Evolutionary conservation across 2,797 vertebrate genomes (phyloP), one percentile per base, ranked within the genome.

Genomic region (Pangasius larnaudii): DNA sequence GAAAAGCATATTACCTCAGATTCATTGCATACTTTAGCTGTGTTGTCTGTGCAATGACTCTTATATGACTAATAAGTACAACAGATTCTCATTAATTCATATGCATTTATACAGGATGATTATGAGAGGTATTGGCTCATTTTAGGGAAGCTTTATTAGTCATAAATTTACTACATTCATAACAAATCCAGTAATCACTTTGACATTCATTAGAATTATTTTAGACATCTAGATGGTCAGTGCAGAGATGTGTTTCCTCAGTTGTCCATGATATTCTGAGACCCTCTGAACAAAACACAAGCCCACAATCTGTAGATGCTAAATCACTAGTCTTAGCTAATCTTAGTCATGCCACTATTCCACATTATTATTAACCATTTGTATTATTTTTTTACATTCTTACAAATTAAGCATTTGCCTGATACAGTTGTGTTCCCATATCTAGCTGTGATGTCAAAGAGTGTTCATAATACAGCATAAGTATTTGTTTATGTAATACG

Each of bases 1-100:
- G 72, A 39, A 56, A 92, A 91, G 84, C 75, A 71, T 90, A 85
- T 92, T 90, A 88, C 87, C 91, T 91, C 93, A 92, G 93, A 94
- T 94, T 94, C 92, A 93, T 91, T 94, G 86, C 77, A 65, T 11
- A 24, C 58, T 33, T 83, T 36, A 61, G 59, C 27, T 2, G 36
- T 16, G 74, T n/a, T 58, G 19, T 61, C 24, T 56, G 53, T 14
- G 51, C 59, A 16, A 1, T 19, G 46, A 63, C 8, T 4, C 11
- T 51, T 16, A 53, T 53, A 1, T 39, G 78, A 59, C 42, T 14
- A 39, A 8, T 61, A 27, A 1, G 10, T 39, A 39, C 5, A 39
- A 14, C 10, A 14, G 30, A 30, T 53, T 30, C n/a, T 30, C 51
- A 22, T 79, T 36, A 22, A 33, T 80, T 80, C 22, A 36, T 27